Percentiles rank a stretch among this genome's conserved stretches.
These are phyloP conservation scores for Indri indri DNA, from an alignment of 2,113 vertebrate genomes.

Conservation along the genomic window DNA sequence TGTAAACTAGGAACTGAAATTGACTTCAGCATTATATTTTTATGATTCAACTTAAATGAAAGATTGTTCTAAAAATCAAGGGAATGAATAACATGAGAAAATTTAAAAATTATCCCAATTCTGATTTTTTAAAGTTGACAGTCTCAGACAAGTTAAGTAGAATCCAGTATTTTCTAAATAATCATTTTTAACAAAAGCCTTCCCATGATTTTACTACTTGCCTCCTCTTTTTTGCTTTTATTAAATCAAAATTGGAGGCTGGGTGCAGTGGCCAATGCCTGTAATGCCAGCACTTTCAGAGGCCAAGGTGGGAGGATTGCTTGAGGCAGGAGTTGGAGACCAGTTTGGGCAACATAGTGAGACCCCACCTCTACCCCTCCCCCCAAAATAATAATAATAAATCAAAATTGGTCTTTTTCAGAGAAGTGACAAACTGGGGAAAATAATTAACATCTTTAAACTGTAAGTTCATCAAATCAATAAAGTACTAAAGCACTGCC, in stretches of 20 bases:
- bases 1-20: constrained; percentile 18
- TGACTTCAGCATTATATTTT: constrained; percentile 12
- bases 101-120: background rate
- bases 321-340: too few species aligned
- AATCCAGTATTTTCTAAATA: background rate
- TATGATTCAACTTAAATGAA: constrained; percentile 20
- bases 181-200: background rate
- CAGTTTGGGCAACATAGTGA: too few species aligned
- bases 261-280: too few species aligned
- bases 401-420: background rate
- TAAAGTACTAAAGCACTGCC: background rate
- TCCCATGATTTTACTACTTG: constrained; percentile 3
- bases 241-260: background rate
- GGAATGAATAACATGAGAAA: background rate
- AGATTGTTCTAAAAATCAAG: background rate
- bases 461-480: background rate
- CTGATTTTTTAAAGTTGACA: background rate
- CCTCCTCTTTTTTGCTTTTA: background rate
- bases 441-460: background rate
- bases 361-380: too few species aligned
- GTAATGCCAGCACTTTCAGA: too few species aligned
- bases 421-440: background rate
- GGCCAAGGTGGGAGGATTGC: too few species aligned
- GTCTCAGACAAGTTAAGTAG: background rate
- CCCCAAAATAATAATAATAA: too few species aligned